A percentile compares a stretch with the other conserved stretches of the same genome.
These are phyloP conservation scores for Ctenochaetus hawaiiensis DNA, from an alignment of 2,797 vertebrate genomes.

Conservation along the genomic window DNA sequence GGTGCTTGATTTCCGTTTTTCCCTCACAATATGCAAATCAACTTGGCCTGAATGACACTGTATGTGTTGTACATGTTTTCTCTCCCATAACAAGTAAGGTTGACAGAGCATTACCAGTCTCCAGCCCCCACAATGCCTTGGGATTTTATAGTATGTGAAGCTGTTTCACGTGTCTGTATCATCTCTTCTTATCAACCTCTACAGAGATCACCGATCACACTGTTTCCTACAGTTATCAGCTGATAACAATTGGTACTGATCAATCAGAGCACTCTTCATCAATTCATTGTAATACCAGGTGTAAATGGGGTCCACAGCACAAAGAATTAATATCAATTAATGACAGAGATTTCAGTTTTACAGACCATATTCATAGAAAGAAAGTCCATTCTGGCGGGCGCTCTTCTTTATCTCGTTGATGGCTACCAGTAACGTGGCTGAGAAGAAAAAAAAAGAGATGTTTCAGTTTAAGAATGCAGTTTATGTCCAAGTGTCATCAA, in stretches of 20 bases:
- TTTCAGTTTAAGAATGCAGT: constrained; percentile 7
- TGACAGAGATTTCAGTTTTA: constrained; percentile 33
- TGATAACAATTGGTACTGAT: no score
- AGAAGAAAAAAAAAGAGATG: constrained; percentile 55
- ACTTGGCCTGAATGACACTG: background rate
- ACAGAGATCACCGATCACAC: no score
- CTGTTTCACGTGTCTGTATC: no score
- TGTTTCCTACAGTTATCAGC: no score
- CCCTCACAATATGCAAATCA: background rate
- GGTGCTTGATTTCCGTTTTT: background rate
- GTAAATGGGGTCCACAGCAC: background rate
- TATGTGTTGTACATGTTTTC: background rate
- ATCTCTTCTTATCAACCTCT: no score
- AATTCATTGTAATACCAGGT: background rate
- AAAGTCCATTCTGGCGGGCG: constrained; percentile 86
- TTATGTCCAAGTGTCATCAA: background rate
- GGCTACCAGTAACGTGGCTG: constrained; percentile 97
- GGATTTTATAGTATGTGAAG: no score
- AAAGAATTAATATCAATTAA: background rate
- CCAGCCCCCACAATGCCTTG: no score
- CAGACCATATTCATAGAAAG: constrained; percentile 98
- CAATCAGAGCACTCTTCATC: no score
- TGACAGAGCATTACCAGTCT: no score
- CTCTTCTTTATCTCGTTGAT: constrained; percentile 96
- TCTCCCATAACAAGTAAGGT: no score